phyloP scores from a whole-genome alignment of 1,140 invertebrate genomes.

The Trichomalopsis sarcophagae region DNA sequence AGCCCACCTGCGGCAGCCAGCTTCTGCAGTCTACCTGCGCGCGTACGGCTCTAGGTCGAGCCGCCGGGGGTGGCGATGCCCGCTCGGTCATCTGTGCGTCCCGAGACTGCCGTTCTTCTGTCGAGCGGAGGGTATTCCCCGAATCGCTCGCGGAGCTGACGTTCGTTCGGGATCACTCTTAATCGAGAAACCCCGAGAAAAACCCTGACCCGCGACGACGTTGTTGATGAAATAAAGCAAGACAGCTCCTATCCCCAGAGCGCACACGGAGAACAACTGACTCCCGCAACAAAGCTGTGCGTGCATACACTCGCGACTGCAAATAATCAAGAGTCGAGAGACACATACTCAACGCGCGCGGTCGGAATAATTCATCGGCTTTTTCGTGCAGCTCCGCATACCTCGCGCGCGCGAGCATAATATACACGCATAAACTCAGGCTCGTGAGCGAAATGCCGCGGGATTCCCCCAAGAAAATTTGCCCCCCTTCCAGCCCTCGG shows the following conservation, averaged over 20 bases:
- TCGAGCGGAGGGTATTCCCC: not conserved
- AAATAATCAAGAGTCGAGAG: not conserved
- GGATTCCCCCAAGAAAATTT: not conserved
- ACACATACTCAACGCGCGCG: not conserved
- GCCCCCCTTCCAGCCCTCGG: too few species aligned
- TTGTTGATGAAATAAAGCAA: too few species aligned
- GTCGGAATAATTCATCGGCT: conserved; percentile 34
- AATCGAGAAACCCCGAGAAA: too few species aligned
- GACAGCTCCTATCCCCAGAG: too few species aligned
- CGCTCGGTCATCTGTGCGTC: not conserved
- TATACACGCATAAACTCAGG: not conserved
- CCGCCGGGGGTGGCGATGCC: not conserved
- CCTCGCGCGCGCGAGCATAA: not conserved
- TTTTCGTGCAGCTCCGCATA: not conserved
- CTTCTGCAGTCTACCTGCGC: not conserved
- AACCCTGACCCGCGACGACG: too few species aligned
- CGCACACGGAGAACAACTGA: too few species aligned
- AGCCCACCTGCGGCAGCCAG: not conserved
- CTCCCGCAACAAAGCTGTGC: too few species aligned
- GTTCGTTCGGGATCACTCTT: too few species aligned
- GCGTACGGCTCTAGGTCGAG: not conserved
- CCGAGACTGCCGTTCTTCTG: not conserved
- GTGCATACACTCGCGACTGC: not conserved
- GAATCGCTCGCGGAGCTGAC: not conserved
- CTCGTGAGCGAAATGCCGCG: not conserved